Evolutionary conservation across 2,797 vertebrate species (phyloP).

Genomic region (Calcarius lapponicus): DNA sequence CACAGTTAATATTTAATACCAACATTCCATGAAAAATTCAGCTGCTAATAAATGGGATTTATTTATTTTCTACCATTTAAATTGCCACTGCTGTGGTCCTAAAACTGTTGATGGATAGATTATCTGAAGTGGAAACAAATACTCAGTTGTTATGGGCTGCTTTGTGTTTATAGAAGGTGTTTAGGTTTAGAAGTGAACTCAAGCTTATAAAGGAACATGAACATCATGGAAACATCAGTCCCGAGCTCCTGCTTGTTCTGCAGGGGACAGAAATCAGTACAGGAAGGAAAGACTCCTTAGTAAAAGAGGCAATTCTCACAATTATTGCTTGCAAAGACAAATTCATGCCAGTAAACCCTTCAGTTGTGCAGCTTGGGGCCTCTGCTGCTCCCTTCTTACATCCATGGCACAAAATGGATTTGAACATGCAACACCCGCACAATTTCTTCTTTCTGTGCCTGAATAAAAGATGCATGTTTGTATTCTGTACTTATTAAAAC

Average conservation of each 20-base stretch:
- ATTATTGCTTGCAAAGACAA: background rate
- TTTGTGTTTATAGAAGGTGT: background rate
- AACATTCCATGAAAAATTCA: slow-evolving; percentile 55
- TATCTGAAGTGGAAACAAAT: background rate
- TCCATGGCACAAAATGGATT: background rate
- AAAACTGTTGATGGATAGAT: slow-evolving; percentile 8
- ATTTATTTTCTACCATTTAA: slow-evolving; percentile 50
- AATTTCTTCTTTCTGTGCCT: background rate
- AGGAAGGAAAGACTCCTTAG: background rate
- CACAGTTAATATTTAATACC: slow-evolving; percentile 60
- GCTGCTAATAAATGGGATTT: slow-evolving; percentile 21
- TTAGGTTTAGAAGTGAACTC: background rate
- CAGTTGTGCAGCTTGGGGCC: background rate
- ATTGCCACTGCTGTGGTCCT: background rate
- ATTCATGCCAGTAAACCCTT: background rate
- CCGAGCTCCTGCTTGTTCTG: background rate
- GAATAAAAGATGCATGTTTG: background rate
- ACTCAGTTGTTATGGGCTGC: background rate
- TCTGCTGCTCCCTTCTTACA: background rate
- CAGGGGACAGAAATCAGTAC: background rate
- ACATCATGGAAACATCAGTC: background rate
- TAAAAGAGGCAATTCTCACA: accelerated
- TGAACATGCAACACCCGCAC: accelerated
- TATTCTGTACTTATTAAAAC: background rate
- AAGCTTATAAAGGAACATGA: background rate